Evolutionary conservation across 2,797 vertebrate genomes (phyloP).

Genomic region (Xiphophorus birchmanni): DNA sequence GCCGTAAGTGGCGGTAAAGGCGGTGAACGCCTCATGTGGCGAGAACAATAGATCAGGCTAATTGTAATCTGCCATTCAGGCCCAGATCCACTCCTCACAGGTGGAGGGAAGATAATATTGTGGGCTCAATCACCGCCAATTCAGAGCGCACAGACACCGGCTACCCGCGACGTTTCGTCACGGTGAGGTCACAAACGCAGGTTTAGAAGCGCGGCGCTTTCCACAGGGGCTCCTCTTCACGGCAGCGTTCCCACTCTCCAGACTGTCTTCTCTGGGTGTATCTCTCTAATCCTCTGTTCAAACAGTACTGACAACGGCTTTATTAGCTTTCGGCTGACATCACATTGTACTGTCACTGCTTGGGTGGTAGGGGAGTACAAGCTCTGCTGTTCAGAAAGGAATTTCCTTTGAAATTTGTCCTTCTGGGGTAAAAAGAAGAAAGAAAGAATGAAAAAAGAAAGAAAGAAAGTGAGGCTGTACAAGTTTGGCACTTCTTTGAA

Average conservation of each 20-base stretch:
- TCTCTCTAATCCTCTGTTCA: constrained; percentile 19
- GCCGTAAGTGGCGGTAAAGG: constrained; percentile 1
- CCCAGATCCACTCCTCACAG: constrained; percentile 44
- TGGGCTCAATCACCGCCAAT: constrained; percentile 47
- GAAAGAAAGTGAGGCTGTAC: background rate
- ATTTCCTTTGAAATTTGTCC: constrained; percentile 30
- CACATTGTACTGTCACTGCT: constrained; percentile 32
- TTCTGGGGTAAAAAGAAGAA: constrained; percentile 9
- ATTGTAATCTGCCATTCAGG: constrained; percentile 57
- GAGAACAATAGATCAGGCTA: constrained; percentile 44
- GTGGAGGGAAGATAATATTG: constrained; percentile 63
- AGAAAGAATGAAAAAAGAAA: background rate
- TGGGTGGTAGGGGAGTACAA: constrained; percentile 25
- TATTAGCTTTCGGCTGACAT: constrained; percentile 64
- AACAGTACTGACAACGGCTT: constrained; percentile 52
- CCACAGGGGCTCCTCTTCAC: background rate
- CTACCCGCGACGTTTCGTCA: background rate
- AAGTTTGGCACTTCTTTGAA: constrained; percentile 49
- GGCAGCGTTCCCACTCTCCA: background rate
- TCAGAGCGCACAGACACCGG: constrained; percentile 16
- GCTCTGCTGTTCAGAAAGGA: constrained; percentile 20
- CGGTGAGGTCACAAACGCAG: background rate
- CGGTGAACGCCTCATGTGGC: constrained; percentile 19
- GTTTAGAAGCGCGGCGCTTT: background rate
- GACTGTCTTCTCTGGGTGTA: background rate